These are phyloP conservation scores for Plagodis pulveraria DNA, from an alignment of 2,888 invertebrate species.

Conservation along the genomic window DNA sequence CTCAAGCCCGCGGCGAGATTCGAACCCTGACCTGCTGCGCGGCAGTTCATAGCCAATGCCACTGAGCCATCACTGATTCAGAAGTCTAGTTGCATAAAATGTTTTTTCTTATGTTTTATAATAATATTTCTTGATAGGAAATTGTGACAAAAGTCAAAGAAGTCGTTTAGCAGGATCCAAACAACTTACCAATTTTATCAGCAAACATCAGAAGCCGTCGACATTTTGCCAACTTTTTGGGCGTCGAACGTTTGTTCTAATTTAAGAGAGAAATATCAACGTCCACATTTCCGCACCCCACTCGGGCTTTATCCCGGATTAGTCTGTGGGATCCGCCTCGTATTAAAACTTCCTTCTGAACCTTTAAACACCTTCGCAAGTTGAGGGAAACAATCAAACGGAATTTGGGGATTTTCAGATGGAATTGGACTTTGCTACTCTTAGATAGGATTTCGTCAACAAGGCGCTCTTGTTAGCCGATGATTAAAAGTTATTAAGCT, in stretches of 20 bases:
- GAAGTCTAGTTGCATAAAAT: too few relatives aligned
- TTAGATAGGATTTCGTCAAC: conserved; percentile 18
- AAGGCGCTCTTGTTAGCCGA: conserved; percentile 3
- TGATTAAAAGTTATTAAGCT: conserved; percentile 5
- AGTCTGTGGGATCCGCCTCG: conserved; percentile 47
- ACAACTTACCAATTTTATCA: background rate
- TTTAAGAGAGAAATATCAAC: conserved; percentile 31
- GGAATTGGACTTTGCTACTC: conserved; percentile 17
- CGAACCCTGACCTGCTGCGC: too few relatives aligned
- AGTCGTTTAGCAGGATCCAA: background rate
- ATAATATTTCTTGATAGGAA: too few relatives aligned
- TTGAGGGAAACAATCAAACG: conserved; percentile 32
- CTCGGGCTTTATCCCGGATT: conserved; percentile 39
- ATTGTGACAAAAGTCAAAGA: too few relatives aligned
- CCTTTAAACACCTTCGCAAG: conserved; percentile 43
- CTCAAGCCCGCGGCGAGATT: too few relatives aligned
- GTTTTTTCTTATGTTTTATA: too few relatives aligned
- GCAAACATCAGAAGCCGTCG: background rate
- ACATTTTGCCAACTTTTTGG: background rate
- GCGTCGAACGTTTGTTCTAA: conserved; percentile 31
- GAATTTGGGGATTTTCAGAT: conserved; percentile 28
- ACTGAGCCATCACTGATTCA: too few relatives aligned
- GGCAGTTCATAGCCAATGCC: too few relatives aligned
- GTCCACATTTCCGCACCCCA: conserved; percentile 26
- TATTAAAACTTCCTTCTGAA: conserved; percentile 51